Base-by-base conservation (phyloP, 2,888 invertebrate species). In the Heterodera filipjevi region DNA sequence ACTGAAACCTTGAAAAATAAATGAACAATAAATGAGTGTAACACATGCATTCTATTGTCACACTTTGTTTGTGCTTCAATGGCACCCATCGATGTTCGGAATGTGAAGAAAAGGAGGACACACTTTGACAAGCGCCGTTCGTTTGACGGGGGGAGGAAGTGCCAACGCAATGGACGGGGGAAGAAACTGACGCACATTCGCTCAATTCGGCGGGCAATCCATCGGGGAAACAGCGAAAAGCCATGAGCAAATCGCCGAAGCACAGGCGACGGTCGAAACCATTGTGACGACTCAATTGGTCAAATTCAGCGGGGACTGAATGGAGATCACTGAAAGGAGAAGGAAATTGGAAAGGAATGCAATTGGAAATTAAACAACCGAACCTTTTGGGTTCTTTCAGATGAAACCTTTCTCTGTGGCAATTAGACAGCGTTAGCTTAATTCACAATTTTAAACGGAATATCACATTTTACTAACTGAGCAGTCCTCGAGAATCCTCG, bases 191-290 rank as follows among this genome's bases (percentile, higher is more conserved):
- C n/a, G 59, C n/a, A n/a, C 10, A 14, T 19, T 64, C 32, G 68
- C 44, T 30, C 46, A 75, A 64, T 35, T 49, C 72, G 27, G 71
- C 72, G 3, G 82, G 82, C 30, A 84, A 76, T 16, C 82, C 85
- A 46, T 83, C 59, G 8, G 85, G 84, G 49, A 81, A 82, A 66
- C 80, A 81, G 39, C 81, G 78, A 77, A 95, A 95, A 79, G 94
- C 93, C 19, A 96, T 91, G 0, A 95, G 92, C 73, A 95, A 93
- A 89, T 96, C 96, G 6, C 97, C 97, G 89, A 94, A 95, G 89
- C 96, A 96, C 53, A 95, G 92, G 76, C 93, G 93, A 3, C 94
- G 93, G 90, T 96, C 95, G 90, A 95, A 96, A 1, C 96, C 96
- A 0, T 95, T 93, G 90, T 95, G 91, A 32, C 90, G 87, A 10